Evolutionary conservation across 1,140 invertebrate genomes (phyloP).

Genomic region (Patella vulgata): DNA sequence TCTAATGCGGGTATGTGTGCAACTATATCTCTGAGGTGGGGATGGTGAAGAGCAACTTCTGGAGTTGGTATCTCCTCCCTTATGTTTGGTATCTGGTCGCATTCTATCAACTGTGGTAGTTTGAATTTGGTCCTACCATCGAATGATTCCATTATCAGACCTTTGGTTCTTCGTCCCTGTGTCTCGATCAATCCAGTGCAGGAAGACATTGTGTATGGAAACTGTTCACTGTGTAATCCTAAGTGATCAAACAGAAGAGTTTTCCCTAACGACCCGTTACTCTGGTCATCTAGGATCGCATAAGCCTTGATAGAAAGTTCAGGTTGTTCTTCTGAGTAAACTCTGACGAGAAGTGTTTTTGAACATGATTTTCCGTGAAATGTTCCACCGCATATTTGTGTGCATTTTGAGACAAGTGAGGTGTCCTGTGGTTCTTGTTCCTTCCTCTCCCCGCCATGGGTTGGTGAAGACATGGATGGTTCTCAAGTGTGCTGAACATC

Average conservation of each 20-base stretch:
- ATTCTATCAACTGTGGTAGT: slow-evolving; percentile 9
- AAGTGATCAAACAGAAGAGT: slow-evolving; percentile 12
- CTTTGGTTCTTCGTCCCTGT: background rate
- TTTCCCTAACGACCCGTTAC: slow-evolving; percentile 17
- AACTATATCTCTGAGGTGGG: slow-evolving; percentile 1
- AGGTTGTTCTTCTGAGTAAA: slow-evolving; percentile 13
- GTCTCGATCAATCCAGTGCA: slow-evolving; percentile 2
- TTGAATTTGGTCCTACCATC: slow-evolving; percentile 1
- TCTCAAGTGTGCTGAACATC: background rate
- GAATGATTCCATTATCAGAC: slow-evolving; percentile 7
- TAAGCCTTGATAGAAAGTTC: slow-evolving; percentile 5
- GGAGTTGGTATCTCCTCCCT: no score
- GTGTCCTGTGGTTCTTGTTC: background rate
- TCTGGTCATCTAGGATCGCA: slow-evolving; percentile 29
- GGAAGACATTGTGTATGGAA: slow-evolving; percentile 6
- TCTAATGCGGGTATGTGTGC: background rate
- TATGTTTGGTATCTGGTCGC: slow-evolving; percentile 13
- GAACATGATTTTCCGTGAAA: slow-evolving; percentile 21
- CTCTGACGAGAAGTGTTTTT: slow-evolving; percentile 17
- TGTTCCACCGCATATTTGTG: slow-evolving; percentile 10
- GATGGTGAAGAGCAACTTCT: slow-evolving; percentile 3
- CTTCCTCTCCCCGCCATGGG: slow-evolving; percentile 11
- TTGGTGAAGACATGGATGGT: background rate
- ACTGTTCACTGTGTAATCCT: background rate
- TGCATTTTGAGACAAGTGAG: slow-evolving; percentile 17